Base-by-base conservation (phyloP, 2,797 vertebrate genomes). In the Cottoperca gobio region DNA sequence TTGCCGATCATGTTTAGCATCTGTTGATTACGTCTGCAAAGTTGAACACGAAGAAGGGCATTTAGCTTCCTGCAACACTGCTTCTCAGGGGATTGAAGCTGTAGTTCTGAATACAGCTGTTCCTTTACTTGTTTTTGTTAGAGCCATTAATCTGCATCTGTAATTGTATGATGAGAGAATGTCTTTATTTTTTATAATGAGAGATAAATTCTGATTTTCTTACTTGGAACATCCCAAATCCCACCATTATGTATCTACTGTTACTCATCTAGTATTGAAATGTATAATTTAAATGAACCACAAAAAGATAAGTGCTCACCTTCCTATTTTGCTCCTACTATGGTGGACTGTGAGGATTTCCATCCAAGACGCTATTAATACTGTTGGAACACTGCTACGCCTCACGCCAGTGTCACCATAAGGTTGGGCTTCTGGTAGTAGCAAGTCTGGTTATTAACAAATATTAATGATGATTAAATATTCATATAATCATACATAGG, bases 1-100 rank as follows among this genome's bases (percentile, higher is more conserved):
- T 37, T 72, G 60, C 53, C 69, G 49, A 76, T 71, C 69, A 61
- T 67, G 78, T 81, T 74, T 58, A 52, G 37, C 73, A 83, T 82
- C 59, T 67, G 64, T 39, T 70, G 48, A 84, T 83, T 69, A 74
- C 61, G 73, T 72, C 70, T 55, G 42, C 28, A 40, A 49, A 73
- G 63, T 62, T 63, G 26, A 70, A 53, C 13, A 46, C 16, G 46
- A 6, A 26, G 52, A 59, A 37, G 17, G 46, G 16, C 33, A 61
- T 78, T 71, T 61, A 66, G 53, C 26, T 59, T 75, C 70, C 31
- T 70, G 50, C 55, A 67, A 64, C 46, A 48, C 21, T 57, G 70
- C 48, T 49, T 54, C 13, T 58, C 8, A 60, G 31, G 35, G 31
- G 45, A 37, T 19, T 35, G 13, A 59, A 59, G 6, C 40, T 55